Evolutionary conservation across 1,140 invertebrate genomes (phyloP).

Genomic region (Chrysomallon squamiferum): DNA sequence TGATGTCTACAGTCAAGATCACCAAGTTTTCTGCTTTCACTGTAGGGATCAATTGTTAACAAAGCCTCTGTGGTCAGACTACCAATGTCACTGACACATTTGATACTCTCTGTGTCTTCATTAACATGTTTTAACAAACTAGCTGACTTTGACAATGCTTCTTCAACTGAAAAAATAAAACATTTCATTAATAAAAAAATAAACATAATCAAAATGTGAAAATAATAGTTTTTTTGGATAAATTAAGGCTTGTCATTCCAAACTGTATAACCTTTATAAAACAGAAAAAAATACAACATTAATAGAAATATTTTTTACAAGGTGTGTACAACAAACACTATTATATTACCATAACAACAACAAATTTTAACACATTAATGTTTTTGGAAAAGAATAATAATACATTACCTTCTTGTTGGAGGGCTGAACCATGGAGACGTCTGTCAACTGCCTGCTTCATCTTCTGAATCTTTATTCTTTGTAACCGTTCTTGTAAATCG

Average conservation of each 20-base stretch:
- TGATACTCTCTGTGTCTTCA: slow-evolving; percentile 8
- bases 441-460: too few species aligned
- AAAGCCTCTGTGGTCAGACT: slow-evolving; percentile 35
- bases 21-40: neutral
- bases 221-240: too few species aligned
- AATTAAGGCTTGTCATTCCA: too few species aligned
- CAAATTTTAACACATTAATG: too few species aligned
- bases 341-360: too few species aligned
- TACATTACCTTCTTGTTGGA: slow-evolving; percentile 20
- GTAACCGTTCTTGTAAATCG: neutral
- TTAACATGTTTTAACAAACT: slow-evolving; percentile 31
- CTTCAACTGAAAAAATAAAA: slow-evolving; percentile 34
- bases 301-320: neutral
- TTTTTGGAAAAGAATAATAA: too few species aligned
- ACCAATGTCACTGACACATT: slow-evolving; percentile 25
- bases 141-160: slow-evolving; percentile 40
- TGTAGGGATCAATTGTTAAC: slow-evolving; percentile 27
- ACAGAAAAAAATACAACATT: neutral
- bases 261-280: too few species aligned
- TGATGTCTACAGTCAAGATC: slow-evolving; percentile 6
- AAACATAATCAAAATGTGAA: neutral
- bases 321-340: too few species aligned
- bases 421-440: slow-evolving; percentile 3
- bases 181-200: neutral
- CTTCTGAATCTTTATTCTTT: neutral